Evolutionary conservation across 2,797 vertebrate genomes (phyloP).

Genomic region (Tympanoctomys barrerae): DNA sequence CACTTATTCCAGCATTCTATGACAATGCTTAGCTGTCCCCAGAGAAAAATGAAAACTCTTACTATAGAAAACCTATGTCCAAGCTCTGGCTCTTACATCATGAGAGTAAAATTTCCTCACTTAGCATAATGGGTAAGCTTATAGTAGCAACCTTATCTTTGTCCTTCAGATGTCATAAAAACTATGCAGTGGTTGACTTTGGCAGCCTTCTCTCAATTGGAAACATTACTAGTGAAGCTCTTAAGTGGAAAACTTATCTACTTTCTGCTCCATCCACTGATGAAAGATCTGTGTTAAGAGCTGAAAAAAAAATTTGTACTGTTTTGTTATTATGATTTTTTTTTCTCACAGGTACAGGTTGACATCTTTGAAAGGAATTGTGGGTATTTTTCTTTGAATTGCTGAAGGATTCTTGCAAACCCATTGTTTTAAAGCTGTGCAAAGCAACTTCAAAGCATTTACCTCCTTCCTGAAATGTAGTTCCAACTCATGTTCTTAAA

Average conservation of each 20-base stretch:
- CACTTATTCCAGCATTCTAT: constrained; percentile 24
- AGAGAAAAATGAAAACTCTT: constrained; percentile 47
- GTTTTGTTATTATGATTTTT: constrained; percentile 40
- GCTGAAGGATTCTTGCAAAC: not conserved
- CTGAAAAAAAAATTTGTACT: not conserved
- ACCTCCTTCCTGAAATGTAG: not conserved
- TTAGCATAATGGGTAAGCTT: not conserved
- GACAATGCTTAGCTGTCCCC: constrained; percentile 13
- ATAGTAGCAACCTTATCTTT: not conserved
- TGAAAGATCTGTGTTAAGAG: not conserved
- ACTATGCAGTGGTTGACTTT: not conserved
- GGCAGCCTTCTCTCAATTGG: not conserved
- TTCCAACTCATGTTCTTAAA: not conserved
- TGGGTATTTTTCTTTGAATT: constrained; percentile 27
- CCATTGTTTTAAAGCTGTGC: not conserved
- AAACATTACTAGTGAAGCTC: not conserved
- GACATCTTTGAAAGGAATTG: not conserved
- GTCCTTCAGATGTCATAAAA: not conserved
- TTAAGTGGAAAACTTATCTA: not conserved
- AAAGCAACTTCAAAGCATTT: not conserved
- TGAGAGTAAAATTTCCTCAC: constrained; percentile 17
- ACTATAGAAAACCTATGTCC: not conserved
- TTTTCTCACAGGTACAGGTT: not conserved
- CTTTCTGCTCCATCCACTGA: not conserved
- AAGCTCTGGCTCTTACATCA: not conserved